Base-by-base conservation (phyloP, 2,113 vertebrate species). In the Rhagologus leucostigma region DNA sequence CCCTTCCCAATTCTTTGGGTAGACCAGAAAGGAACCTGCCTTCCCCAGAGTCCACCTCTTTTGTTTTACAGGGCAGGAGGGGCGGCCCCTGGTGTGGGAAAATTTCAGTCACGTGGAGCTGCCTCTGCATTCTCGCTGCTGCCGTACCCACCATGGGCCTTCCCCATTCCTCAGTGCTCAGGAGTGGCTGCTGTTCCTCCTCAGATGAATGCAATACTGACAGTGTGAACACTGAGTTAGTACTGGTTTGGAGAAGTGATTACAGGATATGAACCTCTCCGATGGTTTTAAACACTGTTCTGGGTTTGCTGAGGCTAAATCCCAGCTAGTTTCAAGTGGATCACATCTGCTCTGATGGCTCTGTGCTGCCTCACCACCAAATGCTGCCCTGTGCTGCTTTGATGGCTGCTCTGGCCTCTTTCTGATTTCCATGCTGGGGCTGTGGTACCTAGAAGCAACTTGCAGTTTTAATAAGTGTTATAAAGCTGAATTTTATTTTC, bases 101-200 rank as follows among this genome's bases (percentile, higher is more conserved):
- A n/a, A 81, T 56, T 37, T 14, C n/a, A 9, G 55, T 32, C 2
- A 5, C 52, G 23, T 17, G 33, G 50, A 33, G 55, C 47, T 77
- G 59, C 26, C 14, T 68, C 35, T 1, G 0, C 0, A 2, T 68
- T 75, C 60, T 56, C 0, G 0, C 42, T 30, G 29, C 37, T 22
- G 12, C 52, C 1, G 13, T 16, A 5, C 32, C 29, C 9, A 10
- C 20, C 0, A 0, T 0, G 9, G 37, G 21, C 60, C 30, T 32
- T 94, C 35, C 46, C 35, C 0, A 0, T 26, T 63, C 56, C 84
- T 57, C 5, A 1, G 74, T 27, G 53, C 65, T 64, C 49, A 19
- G 71, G 16, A 29, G 47, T 39, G 68, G 89, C 79, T 84, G n/a
- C 82, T 84, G 22, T 12, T 47, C 27, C 41, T 84, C 39, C 68